phyloP scores from a whole-genome alignment of 2,888 invertebrate genomes.

The Lasioglossum villosulum region DNA sequence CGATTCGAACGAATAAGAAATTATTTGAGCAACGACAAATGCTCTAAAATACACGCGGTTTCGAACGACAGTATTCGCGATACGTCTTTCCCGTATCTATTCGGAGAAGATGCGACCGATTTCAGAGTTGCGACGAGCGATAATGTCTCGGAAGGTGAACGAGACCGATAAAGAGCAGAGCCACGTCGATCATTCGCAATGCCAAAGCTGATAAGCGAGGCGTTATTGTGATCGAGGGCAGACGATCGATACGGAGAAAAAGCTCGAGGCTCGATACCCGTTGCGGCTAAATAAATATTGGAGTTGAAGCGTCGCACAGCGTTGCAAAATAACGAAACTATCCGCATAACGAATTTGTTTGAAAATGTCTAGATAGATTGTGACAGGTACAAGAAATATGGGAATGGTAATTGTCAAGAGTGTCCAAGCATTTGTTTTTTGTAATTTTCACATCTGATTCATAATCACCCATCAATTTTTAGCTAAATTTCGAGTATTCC shows the following conservation, averaged over 20 bases:
- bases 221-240: constrained; percentile 34
- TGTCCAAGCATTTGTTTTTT: too few relatives aligned
- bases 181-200: constrained; percentile 23
- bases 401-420: too few relatives aligned
- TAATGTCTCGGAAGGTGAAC: constrained; percentile 11
- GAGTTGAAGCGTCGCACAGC: not conserved
- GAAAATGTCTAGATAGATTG: too few relatives aligned
- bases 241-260: constrained; percentile 8
- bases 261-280: not conserved
- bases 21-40: not conserved
- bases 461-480: too few relatives aligned
- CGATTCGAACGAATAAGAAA: not conserved
- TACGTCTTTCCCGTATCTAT: not conserved
- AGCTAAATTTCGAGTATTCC: too few relatives aligned
- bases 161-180: constrained; percentile 10
- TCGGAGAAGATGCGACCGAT: not conserved
- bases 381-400: too few relatives aligned
- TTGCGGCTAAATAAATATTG: constrained; percentile 23
- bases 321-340: too few relatives aligned
- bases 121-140: not conserved
- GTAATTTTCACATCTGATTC: too few relatives aligned
- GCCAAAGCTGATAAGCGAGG: constrained; percentile 22
- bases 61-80: not conserved
- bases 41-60: too few relatives aligned
- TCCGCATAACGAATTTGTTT: too few relatives aligned